Conservation (phyloP, 2,797 vertebrate species). For the Phoxinus dragarum region DNA sequence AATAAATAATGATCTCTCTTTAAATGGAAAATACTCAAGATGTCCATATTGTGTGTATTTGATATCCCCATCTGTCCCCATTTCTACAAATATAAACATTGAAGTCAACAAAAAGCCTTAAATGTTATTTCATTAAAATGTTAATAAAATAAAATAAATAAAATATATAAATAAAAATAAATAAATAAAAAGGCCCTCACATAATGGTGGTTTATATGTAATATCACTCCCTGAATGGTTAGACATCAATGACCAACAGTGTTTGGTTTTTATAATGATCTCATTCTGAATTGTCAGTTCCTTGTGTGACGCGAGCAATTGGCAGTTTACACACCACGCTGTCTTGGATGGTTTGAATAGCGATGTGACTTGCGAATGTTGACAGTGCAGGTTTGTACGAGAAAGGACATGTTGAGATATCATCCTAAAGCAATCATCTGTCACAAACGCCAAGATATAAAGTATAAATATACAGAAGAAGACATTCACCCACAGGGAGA, state of each 20-base stretch:
- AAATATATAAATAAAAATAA: too few species aligned
- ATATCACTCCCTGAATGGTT: background rate
- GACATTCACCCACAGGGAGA: constrained; percentile 59
- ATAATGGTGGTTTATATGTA: too few species aligned
- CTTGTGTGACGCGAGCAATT: background rate
- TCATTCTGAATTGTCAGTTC: background rate
- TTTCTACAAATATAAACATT: too few species aligned
- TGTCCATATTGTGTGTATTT: too few species aligned
- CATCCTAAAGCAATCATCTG: constrained; percentile 41
- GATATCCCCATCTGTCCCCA: too few species aligned
- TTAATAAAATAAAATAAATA: too few species aligned
- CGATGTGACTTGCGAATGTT: background rate
- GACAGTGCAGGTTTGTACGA: constrained; percentile 45
- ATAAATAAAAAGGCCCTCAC: too few species aligned
- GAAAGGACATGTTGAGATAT: constrained; percentile 36
- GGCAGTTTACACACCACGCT: background rate
- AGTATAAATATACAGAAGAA: constrained; percentile 57
- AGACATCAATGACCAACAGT: background rate
- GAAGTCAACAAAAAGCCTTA: too few species aligned
- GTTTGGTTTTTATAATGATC: background rate
- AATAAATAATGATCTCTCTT: background rate
- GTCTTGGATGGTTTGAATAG: constrained; percentile 20
- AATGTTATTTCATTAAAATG: too few species aligned
- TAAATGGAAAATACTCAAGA: background rate
- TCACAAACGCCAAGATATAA: constrained; percentile 43